Percentiles rank a stretch among this genome's conserved stretches.
These are phyloP conservation scores for Acheta domesticus DNA, from an alignment of 2,888 invertebrate genomes.

Conservation along the genomic window DNA sequence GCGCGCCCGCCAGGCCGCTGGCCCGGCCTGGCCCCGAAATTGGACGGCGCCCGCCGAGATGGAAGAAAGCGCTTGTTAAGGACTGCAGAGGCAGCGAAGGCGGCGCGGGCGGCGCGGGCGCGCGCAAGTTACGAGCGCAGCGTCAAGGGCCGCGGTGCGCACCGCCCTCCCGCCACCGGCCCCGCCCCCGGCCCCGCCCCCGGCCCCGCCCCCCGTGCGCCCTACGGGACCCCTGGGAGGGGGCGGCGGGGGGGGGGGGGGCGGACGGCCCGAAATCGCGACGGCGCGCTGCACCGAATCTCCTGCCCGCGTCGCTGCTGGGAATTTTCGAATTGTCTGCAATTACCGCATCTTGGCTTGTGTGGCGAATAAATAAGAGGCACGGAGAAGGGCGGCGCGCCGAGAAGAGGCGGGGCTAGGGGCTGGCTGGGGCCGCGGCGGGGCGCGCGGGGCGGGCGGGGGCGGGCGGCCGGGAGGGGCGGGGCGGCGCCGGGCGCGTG, in stretches of 20 bases:
- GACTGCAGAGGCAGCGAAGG: background rate
- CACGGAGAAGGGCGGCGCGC: background rate
- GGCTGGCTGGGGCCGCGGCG: background rate
- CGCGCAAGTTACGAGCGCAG: too few species aligned
- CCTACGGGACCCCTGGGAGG: background rate
- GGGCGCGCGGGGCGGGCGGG: background rate
- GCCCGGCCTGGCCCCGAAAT: background rate
- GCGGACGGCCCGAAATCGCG: background rate
- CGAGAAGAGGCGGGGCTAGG: background rate
- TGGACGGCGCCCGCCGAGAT: background rate
- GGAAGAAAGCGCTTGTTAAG: background rate
- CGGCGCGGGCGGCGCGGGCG: too few species aligned
- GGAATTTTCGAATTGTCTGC: background rate
- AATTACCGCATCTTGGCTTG: constrained; percentile 18
- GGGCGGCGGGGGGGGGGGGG: background rate
- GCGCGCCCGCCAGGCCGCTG: background rate
- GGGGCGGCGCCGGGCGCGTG: background rate
- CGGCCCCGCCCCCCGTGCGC: background rate
- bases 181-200: too few species aligned
- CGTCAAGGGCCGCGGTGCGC: too few species aligned
- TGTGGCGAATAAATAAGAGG: constrained; percentile 18
- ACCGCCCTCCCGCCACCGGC: too few species aligned
- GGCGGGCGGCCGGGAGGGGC: background rate
- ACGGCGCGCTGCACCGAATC: background rate
- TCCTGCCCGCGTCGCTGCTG: background rate